phyloP scores from a whole-genome alignment of 2,888 invertebrate genomes.

The Odontothrips loti region DNA sequence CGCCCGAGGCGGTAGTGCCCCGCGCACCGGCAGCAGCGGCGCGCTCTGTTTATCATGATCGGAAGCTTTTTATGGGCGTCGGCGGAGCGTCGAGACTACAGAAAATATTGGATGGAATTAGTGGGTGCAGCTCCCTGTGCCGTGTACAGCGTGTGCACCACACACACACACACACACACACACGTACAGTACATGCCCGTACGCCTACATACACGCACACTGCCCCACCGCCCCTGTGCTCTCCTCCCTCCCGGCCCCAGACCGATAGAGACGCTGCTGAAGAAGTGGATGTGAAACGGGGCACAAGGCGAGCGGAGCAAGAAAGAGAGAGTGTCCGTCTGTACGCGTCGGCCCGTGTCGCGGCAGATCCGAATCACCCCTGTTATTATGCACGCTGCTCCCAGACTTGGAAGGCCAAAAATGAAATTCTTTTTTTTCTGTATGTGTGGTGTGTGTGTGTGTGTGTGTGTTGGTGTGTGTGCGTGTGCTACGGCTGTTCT shows the following conservation, averaged over 20 bases:
- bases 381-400: not conserved
- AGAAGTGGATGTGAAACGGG: too few species aligned
- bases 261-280: too few species aligned
- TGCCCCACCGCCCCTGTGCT: not conserved
- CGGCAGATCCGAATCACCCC: conserved; percentile 1
- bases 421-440: too few species aligned
- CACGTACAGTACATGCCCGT: too few species aligned
- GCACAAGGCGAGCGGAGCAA: too few species aligned
- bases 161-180: too few species aligned
- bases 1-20: too few species aligned
- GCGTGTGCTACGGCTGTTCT: not conserved
- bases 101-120: conserved; percentile 21
- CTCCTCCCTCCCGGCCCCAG: not conserved
- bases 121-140: not conserved
- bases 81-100: not conserved
- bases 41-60: conserved; percentile 2
- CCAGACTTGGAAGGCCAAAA: not conserved
- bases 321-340: not conserved
- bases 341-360: conserved; percentile 5
- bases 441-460: too few species aligned
- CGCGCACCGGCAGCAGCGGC: not conserved
- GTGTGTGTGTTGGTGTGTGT: too few species aligned
- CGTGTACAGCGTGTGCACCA: too few species aligned
- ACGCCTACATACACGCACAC: not conserved
- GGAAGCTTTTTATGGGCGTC: conserved; percentile 12